Conservation (phyloP, 2,113 vertebrate species). For the Paramisgurnus dabryanus region DNA sequence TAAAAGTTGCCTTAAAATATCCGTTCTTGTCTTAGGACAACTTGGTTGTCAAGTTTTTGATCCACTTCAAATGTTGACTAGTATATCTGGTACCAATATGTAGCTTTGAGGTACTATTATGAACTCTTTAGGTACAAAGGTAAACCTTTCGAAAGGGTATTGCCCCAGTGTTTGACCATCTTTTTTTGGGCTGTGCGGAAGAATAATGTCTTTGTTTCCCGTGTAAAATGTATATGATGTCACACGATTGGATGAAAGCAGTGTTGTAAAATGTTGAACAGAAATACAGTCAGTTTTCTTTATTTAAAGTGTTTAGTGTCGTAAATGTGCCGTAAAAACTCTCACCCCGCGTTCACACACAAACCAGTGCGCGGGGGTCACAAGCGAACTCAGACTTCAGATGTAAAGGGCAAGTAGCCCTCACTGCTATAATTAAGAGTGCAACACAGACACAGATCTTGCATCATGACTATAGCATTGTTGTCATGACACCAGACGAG, state of each 20-base stretch:
- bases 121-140: too few species aligned
- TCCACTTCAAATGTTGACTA: too few species aligned
- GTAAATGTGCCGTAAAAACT: neutral
- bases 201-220: neutral
- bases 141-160: too few species aligned
- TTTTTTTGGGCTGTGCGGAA: too few species aligned
- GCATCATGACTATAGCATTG: constrained; percentile 17
- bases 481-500: constrained; percentile 33
- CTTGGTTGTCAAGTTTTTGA: too few species aligned
- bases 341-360: neutral
- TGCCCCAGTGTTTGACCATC: too few species aligned
- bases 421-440: constrained; percentile 27
- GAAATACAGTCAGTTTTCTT: constrained; percentile 29
- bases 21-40: too few species aligned
- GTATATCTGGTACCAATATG: too few species aligned
- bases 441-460: constrained; percentile 13
- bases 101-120: too few species aligned
- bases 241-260: constrained; percentile 20
- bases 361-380: constrained; percentile 10
- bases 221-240: constrained; percentile 3
- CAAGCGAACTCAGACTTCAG: constrained; percentile 13
- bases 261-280: constrained; percentile 28
- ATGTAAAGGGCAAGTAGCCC: constrained; percentile 31
- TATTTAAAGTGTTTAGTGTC: constrained; percentile 6
- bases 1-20: too few species aligned